Evolutionary conservation across 2,888 invertebrate genomes (phyloP), one percentile per base, ranked within the genome.

Genomic region (Aphidoletes aphidimyza): DNA sequence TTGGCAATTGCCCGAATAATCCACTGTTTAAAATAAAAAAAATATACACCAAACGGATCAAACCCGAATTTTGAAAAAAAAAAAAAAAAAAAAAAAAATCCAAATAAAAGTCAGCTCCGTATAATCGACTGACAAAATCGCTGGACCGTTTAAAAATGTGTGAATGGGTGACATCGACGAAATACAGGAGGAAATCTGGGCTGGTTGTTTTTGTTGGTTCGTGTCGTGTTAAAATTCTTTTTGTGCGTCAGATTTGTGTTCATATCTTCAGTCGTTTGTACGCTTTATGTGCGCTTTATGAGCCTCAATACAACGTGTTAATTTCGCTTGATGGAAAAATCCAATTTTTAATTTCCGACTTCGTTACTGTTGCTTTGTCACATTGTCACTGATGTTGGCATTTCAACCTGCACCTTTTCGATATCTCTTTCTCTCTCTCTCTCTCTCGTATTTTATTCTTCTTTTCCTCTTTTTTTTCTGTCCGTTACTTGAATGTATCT

Each of bases 341-440:
- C 83, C 84, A 54, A 85, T 59, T 85, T 85, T 85, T 85, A 85
- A 85, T 85, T 85, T 84, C 85, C 83, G 84, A 84, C 84, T 84
- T 85, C 59, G 69, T 84, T 26, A 36, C 22, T 17, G 42, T 83
- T 11, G 69, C n/a, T n/a, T n/a, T n/a, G n/a, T n/a, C n/a, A n/a
- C n/a, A n/a, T n/a, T n/a, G n/a, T n/a, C n/a, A n/a, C 9, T 14
- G 78, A 17, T 78, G 19, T 11, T 81, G 37, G 37, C 30, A 37
- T 81, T 81, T 37, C 37, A 81, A 37, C 81, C 37, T 37, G 36
- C n/a, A n/a, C n/a, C n/a, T n/a, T n/a, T n/a, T n/a, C n/a, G n/a
- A n/a, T n/a, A n/a, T n/a, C n/a, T n/a, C n/a, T 22, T 81, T 22
- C 37, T 81, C 37, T 11, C 37, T 81, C 11, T 81, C n/a, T 6